phyloP scores from a whole-genome alignment of 37 sponge, comb jelly and placozoan genomes.

The Chondrilla cf. caribensis region DNA sequence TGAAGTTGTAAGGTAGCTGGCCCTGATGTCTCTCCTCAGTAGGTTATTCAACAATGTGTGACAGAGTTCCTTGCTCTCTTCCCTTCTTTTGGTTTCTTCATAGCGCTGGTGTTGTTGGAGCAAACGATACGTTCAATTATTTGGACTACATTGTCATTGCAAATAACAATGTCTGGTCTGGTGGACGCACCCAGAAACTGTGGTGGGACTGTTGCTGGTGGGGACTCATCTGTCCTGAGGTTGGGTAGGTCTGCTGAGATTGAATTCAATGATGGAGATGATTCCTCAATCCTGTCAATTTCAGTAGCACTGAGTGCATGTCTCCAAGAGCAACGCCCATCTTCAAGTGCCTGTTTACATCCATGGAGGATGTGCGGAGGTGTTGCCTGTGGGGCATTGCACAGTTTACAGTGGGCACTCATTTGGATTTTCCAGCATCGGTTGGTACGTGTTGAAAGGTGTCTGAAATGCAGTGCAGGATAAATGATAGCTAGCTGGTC shows the following conservation, averaged over 20 bases:
- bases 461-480: neutral
- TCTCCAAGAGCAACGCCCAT: neutral
- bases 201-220: neutral
- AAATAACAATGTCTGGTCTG: neutral
- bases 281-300: neutral
- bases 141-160: neutral
- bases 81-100: neutral
- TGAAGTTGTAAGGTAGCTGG: neutral
- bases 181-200: neutral
- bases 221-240: neutral
- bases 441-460: constrained; percentile 26
- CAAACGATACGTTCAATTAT: neutral
- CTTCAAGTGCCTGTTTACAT: neutral
- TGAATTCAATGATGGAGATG: neutral
- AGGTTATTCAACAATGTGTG: neutral
- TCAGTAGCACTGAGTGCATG: neutral
- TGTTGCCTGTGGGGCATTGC: neutral
- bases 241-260: neutral
- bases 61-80: neutral
- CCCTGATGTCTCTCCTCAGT: neutral
- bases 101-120: neutral
- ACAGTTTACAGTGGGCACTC: neutral
- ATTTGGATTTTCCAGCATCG: constrained; percentile 9
- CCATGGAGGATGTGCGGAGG: neutral
- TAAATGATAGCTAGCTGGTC: constrained; percentile 1